A percentile compares a stretch with the other conserved stretches of the same genome.
These are phyloP conservation scores for Todus mexicanus DNA, from an alignment of 2,797 vertebrate genomes.

Conservation along the genomic window DNA sequence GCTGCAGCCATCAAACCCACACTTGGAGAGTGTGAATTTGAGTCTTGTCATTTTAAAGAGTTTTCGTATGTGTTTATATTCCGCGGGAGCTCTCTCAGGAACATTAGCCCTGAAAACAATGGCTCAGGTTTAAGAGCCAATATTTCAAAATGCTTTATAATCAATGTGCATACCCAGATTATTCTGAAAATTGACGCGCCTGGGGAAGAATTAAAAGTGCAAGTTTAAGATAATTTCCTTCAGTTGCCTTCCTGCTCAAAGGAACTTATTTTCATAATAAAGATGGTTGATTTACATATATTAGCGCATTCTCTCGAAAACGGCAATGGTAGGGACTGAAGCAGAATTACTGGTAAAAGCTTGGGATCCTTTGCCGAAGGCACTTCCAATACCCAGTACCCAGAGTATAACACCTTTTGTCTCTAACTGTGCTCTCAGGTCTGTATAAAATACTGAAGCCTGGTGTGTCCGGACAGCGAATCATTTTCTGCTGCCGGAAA, in stretches of 20 bases:
- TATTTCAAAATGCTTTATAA: background rate
- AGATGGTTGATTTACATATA: background rate
- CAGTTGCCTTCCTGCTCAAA: background rate
- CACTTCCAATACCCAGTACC: background rate
- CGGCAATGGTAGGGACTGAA: background rate
- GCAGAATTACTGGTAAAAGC: background rate
- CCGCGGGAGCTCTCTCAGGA: background rate
- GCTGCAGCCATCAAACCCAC: background rate
- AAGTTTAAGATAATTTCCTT: background rate
- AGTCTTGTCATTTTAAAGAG: background rate
- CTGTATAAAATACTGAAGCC: background rate
- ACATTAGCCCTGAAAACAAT: background rate
- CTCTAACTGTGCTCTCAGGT: background rate
- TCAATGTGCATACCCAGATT: background rate
- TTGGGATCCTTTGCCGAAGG: background rate
- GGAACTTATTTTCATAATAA: background rate
- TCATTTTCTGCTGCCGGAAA: background rate
- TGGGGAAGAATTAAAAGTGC: background rate
- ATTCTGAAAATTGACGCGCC: background rate
- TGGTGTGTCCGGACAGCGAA: background rate
- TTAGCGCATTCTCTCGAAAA: background rate
- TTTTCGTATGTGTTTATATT: background rate
- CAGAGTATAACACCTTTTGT: background rate
- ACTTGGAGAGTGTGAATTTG: background rate
- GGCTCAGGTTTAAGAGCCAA: background rate